Base-by-base conservation (phyloP, 2,113 vertebrate species). In the Macaca mulatta region DNA sequence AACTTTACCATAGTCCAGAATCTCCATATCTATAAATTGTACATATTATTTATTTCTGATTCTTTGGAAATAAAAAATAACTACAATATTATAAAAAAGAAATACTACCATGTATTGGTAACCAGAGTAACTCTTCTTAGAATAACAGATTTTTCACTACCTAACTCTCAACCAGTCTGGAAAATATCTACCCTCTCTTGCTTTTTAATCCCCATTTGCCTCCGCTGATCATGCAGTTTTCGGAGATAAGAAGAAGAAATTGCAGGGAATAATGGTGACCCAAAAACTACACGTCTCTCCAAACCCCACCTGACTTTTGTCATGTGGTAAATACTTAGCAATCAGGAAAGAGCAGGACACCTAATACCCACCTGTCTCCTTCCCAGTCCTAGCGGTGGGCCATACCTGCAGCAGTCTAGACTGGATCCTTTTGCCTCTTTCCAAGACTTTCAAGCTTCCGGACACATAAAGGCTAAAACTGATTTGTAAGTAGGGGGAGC, bases 291-390 rank as follows among this genome's bases (percentile, higher is more conserved):
- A 40, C 8, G 9, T 18, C 11, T 78, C 14, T 72, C 18, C 45
- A 88, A 70, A 55, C 17, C 23, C 32, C 25, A 59, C 6, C 77
- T 50, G 27, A 48, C 2, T 89, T 85, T 74, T 57, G 32, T 72
- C 50, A 12, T 72, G 75, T 72, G 7, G 5, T 57, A 57, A 74
- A 78, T 74, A n/a, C 11, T 85, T 38, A 52, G 35, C 80, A 14
- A 43, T 6, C 2, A 22, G 48, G 27, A 89, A 35, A 4, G 10
- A 67, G 2, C 13, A 23, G 13, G 27, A 61, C 45, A 8, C 8
- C 40, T 70, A 8, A 12, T 1, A 1, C 12, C 30, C 5, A 16
- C 80, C 8, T n/a, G 48, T 84, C 0, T 0, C 90, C 77, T 32
- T 64, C 16, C 50, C 23, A 64, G 10, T 10, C 4, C 25, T 77